phyloP scores from a whole-genome alignment of 2,113 vertebrate genomes.

The Suncus etruscus region DNA sequence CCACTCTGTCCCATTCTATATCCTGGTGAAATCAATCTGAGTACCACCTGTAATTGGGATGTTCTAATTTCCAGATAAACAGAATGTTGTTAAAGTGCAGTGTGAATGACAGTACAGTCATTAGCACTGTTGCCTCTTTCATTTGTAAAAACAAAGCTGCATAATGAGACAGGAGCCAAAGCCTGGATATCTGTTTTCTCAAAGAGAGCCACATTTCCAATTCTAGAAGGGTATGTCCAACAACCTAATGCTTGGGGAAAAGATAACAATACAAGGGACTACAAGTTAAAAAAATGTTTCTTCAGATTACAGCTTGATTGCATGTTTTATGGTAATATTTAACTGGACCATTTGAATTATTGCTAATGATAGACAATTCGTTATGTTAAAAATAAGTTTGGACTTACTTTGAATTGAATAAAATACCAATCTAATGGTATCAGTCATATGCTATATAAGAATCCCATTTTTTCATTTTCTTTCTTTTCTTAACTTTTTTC shows the following conservation, averaged over 20 bases:
- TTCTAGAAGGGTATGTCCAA: slow-evolving; percentile 54
- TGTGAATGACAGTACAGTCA: not conserved
- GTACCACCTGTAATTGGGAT: slow-evolving; percentile 18
- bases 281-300: slow-evolving; percentile 36
- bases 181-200: slow-evolving; percentile 22
- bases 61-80: slow-evolving; percentile 61
- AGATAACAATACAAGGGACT: slow-evolving; percentile 55
- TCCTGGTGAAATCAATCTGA: slow-evolving; percentile 36
- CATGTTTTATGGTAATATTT: not conserved
- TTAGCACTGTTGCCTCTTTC: slow-evolving; percentile 37
- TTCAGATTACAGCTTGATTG: slow-evolving; percentile 35
- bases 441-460: not conserved
- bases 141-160: slow-evolving; percentile 57
- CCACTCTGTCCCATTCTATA: not conserved
- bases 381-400: not conserved
- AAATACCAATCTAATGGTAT: slow-evolving; percentile 22
- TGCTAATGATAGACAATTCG: not conserved
- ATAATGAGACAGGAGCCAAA: not conserved
- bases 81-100: slow-evolving; percentile 49
- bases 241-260: slow-evolving; percentile 43
- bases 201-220: slow-evolving; percentile 56
- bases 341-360: not conserved
- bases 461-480: too few species aligned
- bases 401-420: slow-evolving; percentile 19
- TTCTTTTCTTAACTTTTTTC: too few species aligned